Conservation (phyloP, 2,888 invertebrate species). For the Tetrapedia diversipes region DNA sequence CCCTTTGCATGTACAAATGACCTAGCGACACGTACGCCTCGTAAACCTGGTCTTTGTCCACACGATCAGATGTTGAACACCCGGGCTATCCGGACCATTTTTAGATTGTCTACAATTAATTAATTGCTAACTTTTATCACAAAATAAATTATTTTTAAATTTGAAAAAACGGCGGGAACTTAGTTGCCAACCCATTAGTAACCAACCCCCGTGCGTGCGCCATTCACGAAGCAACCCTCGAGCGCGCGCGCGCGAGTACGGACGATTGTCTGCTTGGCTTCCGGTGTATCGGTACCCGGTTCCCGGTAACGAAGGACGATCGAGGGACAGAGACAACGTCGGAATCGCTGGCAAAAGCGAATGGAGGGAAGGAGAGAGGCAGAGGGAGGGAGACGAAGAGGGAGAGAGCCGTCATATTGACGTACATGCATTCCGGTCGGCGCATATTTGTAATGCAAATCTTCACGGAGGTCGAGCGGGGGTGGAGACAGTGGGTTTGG, state of each 20-base stretch:
- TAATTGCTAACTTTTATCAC: too few relatives aligned
- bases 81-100: too few relatives aligned
- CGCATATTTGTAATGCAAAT: constrained; percentile 80
- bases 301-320: constrained; percentile 55
- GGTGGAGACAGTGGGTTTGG: constrained; percentile 47
- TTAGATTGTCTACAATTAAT: too few relatives aligned
- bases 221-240: background rate
- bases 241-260: background rate
- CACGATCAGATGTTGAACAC: too few relatives aligned
- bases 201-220: background rate
- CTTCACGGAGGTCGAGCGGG: constrained; percentile 68
- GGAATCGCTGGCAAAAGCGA: too few relatives aligned
- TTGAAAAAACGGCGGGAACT: too few relatives aligned
- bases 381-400: constrained; percentile 20
- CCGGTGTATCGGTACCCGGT: constrained; percentile 57
- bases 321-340: constrained; percentile 7
- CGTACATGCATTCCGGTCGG: constrained; percentile 70
- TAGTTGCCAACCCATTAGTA: too few relatives aligned
- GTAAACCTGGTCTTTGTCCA: too few relatives aligned
- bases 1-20: too few relatives aligned
- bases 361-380: background rate
- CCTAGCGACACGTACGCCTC: too few relatives aligned
- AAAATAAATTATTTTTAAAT: too few relatives aligned
- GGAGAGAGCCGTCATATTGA: constrained; percentile 73
- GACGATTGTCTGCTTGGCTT: constrained; percentile 48